phyloP scores from a whole-genome alignment of 2,888 invertebrate genomes.

The Drosophila mimetica region DNA sequence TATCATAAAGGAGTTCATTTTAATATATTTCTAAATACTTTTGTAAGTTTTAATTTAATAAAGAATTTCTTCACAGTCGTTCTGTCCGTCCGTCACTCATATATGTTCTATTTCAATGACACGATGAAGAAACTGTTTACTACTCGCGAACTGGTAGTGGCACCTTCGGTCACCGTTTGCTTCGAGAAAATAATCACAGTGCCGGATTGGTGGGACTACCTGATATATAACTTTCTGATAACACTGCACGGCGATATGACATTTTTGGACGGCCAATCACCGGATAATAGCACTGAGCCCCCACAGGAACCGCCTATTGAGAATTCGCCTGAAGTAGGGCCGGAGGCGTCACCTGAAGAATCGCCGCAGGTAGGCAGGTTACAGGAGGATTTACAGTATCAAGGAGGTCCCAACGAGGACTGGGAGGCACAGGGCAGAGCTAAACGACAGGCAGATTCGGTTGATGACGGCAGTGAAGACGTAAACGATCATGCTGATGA shows the following conservation, averaged over 20 bases:
- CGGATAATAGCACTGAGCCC: neutral
- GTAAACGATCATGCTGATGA: no score
- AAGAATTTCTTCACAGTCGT: constrained; percentile 35
- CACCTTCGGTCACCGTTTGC: constrained; percentile 50
- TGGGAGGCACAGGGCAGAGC: neutral
- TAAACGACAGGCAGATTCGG: neutral
- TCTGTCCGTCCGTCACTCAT: constrained; percentile 57
- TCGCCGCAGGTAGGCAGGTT: neutral
- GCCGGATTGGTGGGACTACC: constrained; percentile 73
- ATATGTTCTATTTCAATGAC: constrained; percentile 72
- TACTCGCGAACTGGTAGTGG: constrained; percentile 45
- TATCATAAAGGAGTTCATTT: no score
- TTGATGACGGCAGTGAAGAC: neutral
- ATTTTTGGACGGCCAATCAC: fast-evolving
- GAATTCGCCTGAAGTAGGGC: neutral
- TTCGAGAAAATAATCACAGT: constrained; percentile 60
- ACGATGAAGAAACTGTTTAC: constrained; percentile 62
- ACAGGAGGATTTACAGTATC: neutral
- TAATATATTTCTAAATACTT: no score
- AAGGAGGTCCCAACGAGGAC: neutral
- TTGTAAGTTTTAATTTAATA: neutral
- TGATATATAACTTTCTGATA: constrained; percentile 54
- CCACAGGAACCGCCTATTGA: neutral
- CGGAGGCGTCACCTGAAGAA: neutral
- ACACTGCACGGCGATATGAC: constrained; percentile 63